Conservation (phyloP, 1,140 invertebrate genomes). For the Drosophila bocki region DNA sequence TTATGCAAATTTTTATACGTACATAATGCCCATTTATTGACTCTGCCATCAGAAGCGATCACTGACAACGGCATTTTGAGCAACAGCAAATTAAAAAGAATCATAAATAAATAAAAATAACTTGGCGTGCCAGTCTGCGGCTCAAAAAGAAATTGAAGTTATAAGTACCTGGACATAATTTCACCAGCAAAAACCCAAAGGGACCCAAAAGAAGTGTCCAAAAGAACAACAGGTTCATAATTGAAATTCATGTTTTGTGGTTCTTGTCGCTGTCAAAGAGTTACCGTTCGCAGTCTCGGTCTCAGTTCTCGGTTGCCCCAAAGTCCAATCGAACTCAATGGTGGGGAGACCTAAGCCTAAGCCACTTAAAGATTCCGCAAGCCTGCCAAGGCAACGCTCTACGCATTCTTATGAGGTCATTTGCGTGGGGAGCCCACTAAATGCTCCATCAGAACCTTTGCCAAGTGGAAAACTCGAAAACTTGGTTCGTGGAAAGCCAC, state of each 20-base stretch:
- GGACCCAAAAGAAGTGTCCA: constrained; percentile 61
- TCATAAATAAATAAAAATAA: constrained; percentile 68
- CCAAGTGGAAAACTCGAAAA: constrained; percentile 51
- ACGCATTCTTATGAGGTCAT: constrained; percentile 83
- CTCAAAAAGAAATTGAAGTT: constrained; percentile 48
- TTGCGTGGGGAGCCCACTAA: constrained; percentile 81
- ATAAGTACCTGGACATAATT: constrained; percentile 72
- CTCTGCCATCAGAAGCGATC: constrained; percentile 38
- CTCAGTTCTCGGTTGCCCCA: constrained; percentile 25
- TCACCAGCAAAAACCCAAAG: constrained; percentile 18
- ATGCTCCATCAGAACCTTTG: constrained; percentile 58
- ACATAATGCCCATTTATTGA: constrained; percentile 74
- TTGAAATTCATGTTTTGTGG: constrained; percentile 77
- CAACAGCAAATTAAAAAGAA: constrained; percentile 16
- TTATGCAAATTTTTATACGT: constrained; percentile 70
- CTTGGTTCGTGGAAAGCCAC: constrained; percentile 65
- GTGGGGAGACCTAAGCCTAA: constrained; percentile 7
- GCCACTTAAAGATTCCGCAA: constrained; percentile 78
- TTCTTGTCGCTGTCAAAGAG: constrained; percentile 47
- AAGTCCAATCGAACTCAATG: constrained; percentile 49
- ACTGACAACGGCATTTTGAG: constrained; percentile 74
- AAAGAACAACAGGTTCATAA: constrained; percentile 80
- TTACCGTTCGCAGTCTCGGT: constrained; percentile 42
- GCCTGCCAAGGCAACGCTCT: constrained; percentile 58
- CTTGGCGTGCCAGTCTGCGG: constrained; percentile 64